These are phyloP conservation scores for Macrotus californicus DNA, from an alignment of 2,113 vertebrate species.

Conservation along the genomic window DNA sequence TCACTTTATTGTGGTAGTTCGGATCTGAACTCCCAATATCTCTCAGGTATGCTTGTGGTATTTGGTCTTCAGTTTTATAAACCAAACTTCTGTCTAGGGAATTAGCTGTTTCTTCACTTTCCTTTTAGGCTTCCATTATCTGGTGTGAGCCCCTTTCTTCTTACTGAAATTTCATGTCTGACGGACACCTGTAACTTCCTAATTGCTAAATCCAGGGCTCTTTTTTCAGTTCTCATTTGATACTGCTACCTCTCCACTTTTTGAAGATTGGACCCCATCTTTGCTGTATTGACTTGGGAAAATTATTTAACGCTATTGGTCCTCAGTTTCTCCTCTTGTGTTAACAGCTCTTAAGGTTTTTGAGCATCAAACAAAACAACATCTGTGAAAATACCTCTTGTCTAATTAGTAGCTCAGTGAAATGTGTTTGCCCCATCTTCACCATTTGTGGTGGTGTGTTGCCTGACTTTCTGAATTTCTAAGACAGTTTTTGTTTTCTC, in stretches of 20 bases:
- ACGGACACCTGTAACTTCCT: neutral
- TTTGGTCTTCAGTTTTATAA: neutral
- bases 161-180: neutral
- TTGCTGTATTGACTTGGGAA: neutral
- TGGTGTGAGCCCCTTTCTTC: neutral
- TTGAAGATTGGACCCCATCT: neutral
- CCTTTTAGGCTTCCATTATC: neutral
- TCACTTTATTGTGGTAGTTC: neutral
- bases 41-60: neutral
- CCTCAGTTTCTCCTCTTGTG: neutral
- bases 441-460: neutral
- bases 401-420: neutral
- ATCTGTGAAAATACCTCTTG: neutral
- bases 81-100: neutral
- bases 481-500: neutral
- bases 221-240: slow-evolving; percentile 4
- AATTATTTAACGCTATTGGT: neutral
- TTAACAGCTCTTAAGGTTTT: neutral
- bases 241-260: neutral
- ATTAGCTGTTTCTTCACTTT: neutral
- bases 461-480: neutral
- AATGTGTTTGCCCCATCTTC: neutral
- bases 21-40: neutral
- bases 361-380: neutral
- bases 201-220: neutral